These are phyloP conservation scores for Neuroterus valhalla DNA, from an alignment of 1,140 invertebrate species.

Conservation along the genomic window DNA sequence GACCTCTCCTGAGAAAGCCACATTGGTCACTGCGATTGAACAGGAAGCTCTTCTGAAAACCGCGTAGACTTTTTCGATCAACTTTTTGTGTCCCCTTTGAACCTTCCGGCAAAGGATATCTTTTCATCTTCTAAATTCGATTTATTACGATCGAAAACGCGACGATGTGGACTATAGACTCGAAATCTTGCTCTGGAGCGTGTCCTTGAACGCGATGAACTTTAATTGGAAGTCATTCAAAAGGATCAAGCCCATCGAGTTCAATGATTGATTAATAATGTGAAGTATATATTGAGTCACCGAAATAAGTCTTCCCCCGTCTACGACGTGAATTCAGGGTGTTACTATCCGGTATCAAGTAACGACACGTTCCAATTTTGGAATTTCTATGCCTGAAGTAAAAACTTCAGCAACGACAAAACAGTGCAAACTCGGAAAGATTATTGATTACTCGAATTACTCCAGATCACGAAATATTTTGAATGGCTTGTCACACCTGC, in stretches of 20 bases:
- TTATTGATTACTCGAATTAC: no score
- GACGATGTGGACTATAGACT: background rate
- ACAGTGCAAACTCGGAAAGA: no score
- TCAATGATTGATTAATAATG: constrained; percentile 25
- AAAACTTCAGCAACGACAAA: no score
- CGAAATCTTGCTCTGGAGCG: background rate
- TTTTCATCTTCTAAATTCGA: constrained; percentile 28
- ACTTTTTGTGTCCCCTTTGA: constrained; percentile 6
- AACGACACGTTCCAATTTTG: constrained; percentile 2
- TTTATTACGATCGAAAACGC: constrained; percentile 20
- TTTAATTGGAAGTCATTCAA: constrained; percentile 23
- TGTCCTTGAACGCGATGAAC: constrained; percentile 28
- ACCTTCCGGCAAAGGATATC: constrained; percentile 13
- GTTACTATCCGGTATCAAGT: background rate
- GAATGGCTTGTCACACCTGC: no score
- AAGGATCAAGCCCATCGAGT: background rate
- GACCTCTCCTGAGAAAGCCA: constrained; percentile 18
- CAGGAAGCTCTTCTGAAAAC: constrained; percentile 24
- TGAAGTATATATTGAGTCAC: background rate
- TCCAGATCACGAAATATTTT: no score
- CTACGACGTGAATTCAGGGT: no score
- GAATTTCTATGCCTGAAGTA: no score
- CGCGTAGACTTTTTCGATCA: constrained; percentile 27
- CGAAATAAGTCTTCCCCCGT: background rate
- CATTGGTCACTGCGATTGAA: background rate